phyloP scores from a whole-genome alignment of 2,797 vertebrate species.

The Helarctos malayanus region DNA sequence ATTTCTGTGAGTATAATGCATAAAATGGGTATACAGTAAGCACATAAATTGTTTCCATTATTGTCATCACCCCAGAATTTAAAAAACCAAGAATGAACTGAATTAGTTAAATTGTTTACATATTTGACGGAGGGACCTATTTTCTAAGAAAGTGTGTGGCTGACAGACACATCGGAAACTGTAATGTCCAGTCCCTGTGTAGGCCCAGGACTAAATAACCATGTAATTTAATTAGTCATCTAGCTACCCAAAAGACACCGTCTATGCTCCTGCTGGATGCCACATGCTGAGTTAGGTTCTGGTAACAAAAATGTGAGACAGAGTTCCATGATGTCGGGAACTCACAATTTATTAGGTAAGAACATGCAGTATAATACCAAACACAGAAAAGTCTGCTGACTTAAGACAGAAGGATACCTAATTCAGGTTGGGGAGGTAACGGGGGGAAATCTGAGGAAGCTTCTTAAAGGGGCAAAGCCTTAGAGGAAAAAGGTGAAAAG shows the following conservation, averaged over 20 bases:
- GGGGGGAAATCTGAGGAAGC: background rate
- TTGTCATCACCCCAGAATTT: background rate
- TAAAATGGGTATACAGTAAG: background rate
- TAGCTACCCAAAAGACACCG: background rate
- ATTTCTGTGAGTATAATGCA: background rate
- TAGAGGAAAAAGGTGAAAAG: background rate
- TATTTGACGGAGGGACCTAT: background rate
- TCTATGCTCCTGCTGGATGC: background rate
- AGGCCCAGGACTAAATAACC: background rate
- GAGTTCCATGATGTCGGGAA: background rate
- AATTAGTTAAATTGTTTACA: constrained; percentile 22
- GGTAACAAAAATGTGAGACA: background rate
- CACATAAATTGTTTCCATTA: background rate
- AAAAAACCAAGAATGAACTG: constrained; percentile 25
- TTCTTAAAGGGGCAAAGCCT: constrained; percentile 45
- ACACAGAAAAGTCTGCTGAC: background rate
- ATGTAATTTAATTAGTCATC: background rate
- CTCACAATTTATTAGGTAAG: background rate
- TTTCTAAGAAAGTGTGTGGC: background rate
- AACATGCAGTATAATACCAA: background rate
- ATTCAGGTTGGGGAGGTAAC: background rate
- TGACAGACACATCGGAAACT: background rate
- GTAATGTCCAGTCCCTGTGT: background rate
- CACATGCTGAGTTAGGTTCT: background rate
- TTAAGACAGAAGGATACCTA: background rate